Evolutionary conservation across 2,113 vertebrate genomes (phyloP).

Genomic region (Alectura lathami): DNA sequence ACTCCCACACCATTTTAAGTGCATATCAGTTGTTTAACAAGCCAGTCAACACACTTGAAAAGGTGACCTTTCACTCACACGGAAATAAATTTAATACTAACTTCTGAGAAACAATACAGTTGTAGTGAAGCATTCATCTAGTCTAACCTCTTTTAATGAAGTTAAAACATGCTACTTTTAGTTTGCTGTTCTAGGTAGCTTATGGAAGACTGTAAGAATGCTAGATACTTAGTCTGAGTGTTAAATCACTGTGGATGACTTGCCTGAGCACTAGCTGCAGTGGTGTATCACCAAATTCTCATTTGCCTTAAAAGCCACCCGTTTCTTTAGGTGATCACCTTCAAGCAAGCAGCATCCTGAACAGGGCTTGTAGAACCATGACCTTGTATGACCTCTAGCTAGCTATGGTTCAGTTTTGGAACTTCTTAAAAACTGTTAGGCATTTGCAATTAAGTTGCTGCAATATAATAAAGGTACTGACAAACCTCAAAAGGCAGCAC

Average conservation of each 20-base stretch:
- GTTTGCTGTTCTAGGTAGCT: not conserved
- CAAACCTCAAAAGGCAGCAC: not conserved
- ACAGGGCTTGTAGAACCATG: not conserved
- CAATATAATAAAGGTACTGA: not conserved
- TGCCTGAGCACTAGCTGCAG: not conserved
- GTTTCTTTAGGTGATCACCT: not conserved
- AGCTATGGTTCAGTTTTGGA: not conserved
- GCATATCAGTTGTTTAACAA: not conserved
- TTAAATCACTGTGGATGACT: fast-evolving
- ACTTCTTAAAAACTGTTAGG: not conserved
- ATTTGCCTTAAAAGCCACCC: not conserved
- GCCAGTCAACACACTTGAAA: not conserved
- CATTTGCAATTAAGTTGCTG: not conserved
- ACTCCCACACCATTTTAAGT: not conserved
- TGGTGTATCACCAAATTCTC: not conserved
- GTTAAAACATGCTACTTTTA: not conserved
- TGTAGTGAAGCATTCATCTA: too few relatives aligned
- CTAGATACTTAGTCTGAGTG: not conserved
- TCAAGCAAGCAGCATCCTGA: too few relatives aligned
- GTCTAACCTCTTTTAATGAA: too few relatives aligned
- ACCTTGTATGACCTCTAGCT: not conserved
- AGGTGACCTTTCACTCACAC: not conserved
- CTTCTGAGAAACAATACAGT: not conserved
- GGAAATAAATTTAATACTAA: not conserved
- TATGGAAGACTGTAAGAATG: not conserved